Conservation (phyloP, 92 coral and sea anemone genomes). For the Parazoanthus swiftii region DNA sequence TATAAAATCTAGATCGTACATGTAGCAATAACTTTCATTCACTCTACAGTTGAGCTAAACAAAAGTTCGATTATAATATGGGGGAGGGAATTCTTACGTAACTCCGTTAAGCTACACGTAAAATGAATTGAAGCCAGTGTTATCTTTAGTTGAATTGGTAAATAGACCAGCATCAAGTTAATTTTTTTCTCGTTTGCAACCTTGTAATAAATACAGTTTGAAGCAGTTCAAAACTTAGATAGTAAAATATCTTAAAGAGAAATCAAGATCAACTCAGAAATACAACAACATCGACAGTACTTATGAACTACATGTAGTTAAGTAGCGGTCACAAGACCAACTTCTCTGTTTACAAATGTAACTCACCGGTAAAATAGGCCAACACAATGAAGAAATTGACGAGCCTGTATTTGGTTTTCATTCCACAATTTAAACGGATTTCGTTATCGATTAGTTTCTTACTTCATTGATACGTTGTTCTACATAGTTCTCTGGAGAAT, state of each 20-base stretch:
- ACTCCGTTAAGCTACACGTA: too few species aligned
- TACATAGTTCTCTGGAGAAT: not conserved
- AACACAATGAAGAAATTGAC: constrained; percentile 52
- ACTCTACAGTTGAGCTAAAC: too few species aligned
- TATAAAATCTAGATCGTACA: too few species aligned
- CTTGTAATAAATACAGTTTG: not conserved
- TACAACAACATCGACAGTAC: not conserved
- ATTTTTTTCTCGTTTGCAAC: not conserved
- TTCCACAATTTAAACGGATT: constrained; percentile 35
- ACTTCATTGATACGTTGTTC: not conserved
- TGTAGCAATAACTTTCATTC: too few species aligned
- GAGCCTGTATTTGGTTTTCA: constrained; percentile 45
- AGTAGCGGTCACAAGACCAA: not conserved
- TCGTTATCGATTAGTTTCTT: constrained; percentile 16
- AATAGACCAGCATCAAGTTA: too few species aligned
- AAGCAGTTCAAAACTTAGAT: not conserved
- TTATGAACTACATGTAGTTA: not conserved
- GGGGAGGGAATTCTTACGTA: too few species aligned
- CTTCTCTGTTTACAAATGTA: not conserved
- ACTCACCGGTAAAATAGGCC: constrained; percentile 66
- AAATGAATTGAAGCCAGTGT: too few species aligned
- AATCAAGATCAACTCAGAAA: not conserved
- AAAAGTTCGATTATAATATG: too few species aligned
- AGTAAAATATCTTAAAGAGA: not conserved
- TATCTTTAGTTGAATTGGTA: too few species aligned